Base-by-base conservation (phyloP, 2,797 vertebrate genomes). In the Clarias fuscus region DNA sequence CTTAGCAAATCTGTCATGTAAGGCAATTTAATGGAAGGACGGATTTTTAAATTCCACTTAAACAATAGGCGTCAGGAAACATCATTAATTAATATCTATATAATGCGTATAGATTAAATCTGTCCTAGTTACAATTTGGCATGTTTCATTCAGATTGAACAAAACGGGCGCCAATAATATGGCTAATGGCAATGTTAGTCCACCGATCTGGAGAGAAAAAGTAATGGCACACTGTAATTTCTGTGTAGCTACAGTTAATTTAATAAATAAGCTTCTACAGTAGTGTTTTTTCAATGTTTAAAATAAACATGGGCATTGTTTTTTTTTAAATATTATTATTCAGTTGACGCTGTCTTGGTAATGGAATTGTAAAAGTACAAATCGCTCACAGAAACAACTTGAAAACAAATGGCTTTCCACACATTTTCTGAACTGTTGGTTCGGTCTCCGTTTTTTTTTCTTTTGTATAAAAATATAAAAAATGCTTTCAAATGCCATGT, bases 391-490 rank as follows among this genome's bases (percentile, higher is more conserved):
- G 90, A 86, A 83, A 89, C 89, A 72, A 73, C 91, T 87, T 92
- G 91, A 91, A 93, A 94, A 94, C 89, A 88, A 90, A 92, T 89
- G 90, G 90, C 92, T 88, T 91, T 92, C 89, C 91, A 92, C 93
- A 93, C 82, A 76, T 68, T 88, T 37, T 87, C 88, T 91, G 92
- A 95, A 94, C 93, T 93, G 92, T 94, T 95, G 93, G 92, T 94
- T 93, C 92, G 89, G 11, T 53, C 48, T 53, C 48, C 3, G 11
- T 53, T 92, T 93, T 93, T 91, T 76, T 73, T 85, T 81, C 15
- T 48, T 67, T 62, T n/a, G 92, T 95, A 95, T 91, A 96, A 96
- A 96, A 96, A 95, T 96, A 96, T 82, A 93, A 95, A 96, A 95
- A 95, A 87, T 92, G 91, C 88, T 93, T 94, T 91, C 92, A 92